A percentile compares a stretch with the other conserved stretches of the same genome.
These are phyloP conservation scores for Drosophila leonis DNA, from an alignment of 2,888 invertebrate species.

Conservation along the genomic window DNA sequence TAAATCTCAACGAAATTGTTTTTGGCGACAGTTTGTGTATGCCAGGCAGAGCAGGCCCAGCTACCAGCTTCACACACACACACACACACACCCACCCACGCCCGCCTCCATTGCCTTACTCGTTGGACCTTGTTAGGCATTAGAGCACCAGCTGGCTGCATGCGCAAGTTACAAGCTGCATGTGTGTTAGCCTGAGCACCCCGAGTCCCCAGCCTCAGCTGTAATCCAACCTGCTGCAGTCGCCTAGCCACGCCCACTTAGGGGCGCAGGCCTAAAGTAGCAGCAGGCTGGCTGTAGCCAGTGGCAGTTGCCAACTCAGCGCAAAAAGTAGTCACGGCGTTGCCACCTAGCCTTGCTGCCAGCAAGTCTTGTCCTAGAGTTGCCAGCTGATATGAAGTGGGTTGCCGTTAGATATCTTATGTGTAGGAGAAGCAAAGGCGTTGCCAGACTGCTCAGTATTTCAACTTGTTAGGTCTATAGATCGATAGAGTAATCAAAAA, in stretches of 20 bases:
- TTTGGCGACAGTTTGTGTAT: constrained; percentile 77
- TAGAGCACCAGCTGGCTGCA: constrained; percentile 66
- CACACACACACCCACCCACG: background rate
- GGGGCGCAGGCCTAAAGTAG: background rate
- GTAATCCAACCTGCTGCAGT: constrained; percentile 7
- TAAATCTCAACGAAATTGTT: constrained; percentile 80
- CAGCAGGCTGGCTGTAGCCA: background rate
- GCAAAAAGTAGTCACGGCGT: background rate
- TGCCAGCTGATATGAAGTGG: background rate
- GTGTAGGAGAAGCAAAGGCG: background rate
- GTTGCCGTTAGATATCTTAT: background rate
- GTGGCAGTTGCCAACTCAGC: constrained; percentile 5
- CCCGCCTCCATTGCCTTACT: background rate
- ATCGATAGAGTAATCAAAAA: background rate
- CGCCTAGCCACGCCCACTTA: constrained; percentile 1
- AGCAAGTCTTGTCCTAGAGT: background rate
- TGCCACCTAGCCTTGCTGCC: constrained; percentile 11
- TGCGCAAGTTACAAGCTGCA: constrained; percentile 65
- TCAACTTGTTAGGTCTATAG: background rate
- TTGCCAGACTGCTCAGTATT: background rate
- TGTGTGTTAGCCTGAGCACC: constrained; percentile 40
- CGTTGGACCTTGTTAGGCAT: constrained; percentile 62
- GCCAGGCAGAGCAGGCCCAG: constrained; percentile 32
- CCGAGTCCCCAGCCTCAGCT: background rate
- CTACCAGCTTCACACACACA: background rate